A percentile compares a stretch with the other conserved stretches of the same genome.
Conservation (phyloP, 2,888 invertebrate species). For the Thysanoteuthis rhombus region DNA sequence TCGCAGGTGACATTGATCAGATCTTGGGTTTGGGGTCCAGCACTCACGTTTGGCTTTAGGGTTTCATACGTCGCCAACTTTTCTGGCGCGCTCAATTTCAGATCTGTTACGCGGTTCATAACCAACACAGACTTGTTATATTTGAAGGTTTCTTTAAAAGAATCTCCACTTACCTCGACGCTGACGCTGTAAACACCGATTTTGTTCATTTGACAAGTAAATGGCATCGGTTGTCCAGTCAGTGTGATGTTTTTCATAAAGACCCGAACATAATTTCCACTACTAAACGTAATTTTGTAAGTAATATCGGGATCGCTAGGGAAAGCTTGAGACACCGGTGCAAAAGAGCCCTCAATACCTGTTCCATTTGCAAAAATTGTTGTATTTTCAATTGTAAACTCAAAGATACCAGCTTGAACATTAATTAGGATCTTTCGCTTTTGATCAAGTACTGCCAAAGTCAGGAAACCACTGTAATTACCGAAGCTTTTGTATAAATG, state of each 20-base stretch:
- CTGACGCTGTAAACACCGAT: neutral
- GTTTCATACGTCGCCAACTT: neutral
- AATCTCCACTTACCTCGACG: neutral
- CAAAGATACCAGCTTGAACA: neutral
- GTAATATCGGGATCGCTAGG: neutral
- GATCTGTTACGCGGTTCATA: neutral
- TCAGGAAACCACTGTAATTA: neutral
- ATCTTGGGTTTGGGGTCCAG: neutral
- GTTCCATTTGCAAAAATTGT: neutral
- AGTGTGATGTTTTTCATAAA: neutral
- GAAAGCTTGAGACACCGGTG: neutral
- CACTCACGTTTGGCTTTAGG: neutral
- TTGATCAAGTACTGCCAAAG: neutral
- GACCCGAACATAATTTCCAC: neutral
- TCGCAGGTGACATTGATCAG: neutral
- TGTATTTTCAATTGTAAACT: neutral
- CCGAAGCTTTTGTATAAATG: neutral
- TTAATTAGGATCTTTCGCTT: neutral
- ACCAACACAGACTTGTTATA: neutral
- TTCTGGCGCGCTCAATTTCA: neutral
- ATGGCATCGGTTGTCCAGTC: neutral
- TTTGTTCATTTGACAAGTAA: neutral
- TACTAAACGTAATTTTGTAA: neutral
- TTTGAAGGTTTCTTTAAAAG: neutral
- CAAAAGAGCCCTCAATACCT: neutral